These are phyloP conservation scores for Hecatera dysodea DNA, from an alignment of 2,888 invertebrate genomes.

Conservation along the genomic window DNA sequence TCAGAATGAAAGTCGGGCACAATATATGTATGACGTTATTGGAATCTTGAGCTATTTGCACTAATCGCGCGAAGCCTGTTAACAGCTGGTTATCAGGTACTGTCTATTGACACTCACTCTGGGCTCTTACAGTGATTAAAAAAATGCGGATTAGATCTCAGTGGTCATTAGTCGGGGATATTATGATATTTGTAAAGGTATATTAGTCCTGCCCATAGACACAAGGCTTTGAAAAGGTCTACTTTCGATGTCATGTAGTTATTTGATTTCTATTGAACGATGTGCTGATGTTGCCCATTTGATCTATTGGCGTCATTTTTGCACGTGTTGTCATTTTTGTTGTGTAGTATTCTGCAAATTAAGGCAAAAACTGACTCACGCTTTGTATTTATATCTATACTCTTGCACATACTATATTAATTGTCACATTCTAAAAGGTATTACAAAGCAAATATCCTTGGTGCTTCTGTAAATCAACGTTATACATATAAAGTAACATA, in stretches of 20 bases:
- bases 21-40: neutral
- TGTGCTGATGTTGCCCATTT: neutral
- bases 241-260: neutral
- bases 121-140: conserved; percentile 8
- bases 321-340: neutral
- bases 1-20: neutral
- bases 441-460: conserved; percentile 19
- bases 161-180: neutral
- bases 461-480: conserved; percentile 16
- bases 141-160: conserved; percentile 6
- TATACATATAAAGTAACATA: conserved; percentile 6
- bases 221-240: neutral
- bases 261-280: neutral
- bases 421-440: neutral
- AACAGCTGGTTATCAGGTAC: neutral
- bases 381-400: neutral
- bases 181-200: conserved; percentile 1
- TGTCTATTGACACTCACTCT: neutral
- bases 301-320: neutral
- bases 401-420: neutral
- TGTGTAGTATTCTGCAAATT: neutral
- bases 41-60: conserved; percentile 11
- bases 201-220: neutral
- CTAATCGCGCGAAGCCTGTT: conserved; percentile 19
- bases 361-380: neutral